Base-by-base conservation (phyloP, 2,797 vertebrate genomes). In the Micromesistius poutassou region DNA sequence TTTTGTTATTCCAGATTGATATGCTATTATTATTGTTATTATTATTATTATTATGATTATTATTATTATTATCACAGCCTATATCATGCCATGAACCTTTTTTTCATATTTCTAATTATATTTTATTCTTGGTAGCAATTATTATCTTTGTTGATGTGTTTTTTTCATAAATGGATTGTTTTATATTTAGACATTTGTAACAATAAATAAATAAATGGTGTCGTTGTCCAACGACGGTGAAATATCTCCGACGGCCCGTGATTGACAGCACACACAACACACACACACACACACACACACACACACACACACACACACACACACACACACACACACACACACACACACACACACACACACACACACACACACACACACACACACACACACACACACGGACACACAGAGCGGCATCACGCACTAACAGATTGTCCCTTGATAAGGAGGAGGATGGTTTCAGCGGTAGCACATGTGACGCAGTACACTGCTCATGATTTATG, bases 101-200 rank as follows among this genome's bases (percentile, higher is more conserved):
- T 77, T 82, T 81, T 77, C 81, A 81, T 82, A 79, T 81, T 84
- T 90, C 88, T 84, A 87, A 76, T 28, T 76, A 71, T 83, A 86
- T 88, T 83, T 80, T 87, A 87, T 87, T 85, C 77, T 81, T 62
- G 5, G 55, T 62, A 19, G 55, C 55, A 55, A 55, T 55, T 55
- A 55, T 73, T 77, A 22, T 81, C 28, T 78, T 4, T 71, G 72
- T 81, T 80, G 10, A 73, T 71, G 38, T 79, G 71, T 72, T 42
- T 81, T 84, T 82, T 30, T 0, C 50, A 22, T 72, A 73, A 68
- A 66, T 71, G 76, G 35, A 5, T n/a, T 86, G 73, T 79, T 90
- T 90, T 88, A 86, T 90, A 87, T 79, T 79, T 90, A 80, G 28
- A 83, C 84, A 89, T 85, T 89, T 91, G 91, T 89, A 80, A 88